A percentile compares a stretch with the other conserved stretches of the same genome.
Evolutionary conservation across 2,113 vertebrate species (phyloP).

Genomic region (Scytalopus superciliaris): DNA sequence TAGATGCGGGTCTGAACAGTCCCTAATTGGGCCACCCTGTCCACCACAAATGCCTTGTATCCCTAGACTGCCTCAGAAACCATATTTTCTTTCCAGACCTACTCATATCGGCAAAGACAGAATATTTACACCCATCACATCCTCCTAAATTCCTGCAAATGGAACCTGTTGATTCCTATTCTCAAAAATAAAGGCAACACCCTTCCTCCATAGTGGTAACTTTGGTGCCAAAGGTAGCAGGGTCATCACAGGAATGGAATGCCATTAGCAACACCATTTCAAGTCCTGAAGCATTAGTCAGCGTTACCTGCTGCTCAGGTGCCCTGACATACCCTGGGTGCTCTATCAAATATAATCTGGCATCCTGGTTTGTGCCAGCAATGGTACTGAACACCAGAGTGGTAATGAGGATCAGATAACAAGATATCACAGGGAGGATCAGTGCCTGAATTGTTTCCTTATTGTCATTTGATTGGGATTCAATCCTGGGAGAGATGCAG

Average conservation of each 20-base stretch:
- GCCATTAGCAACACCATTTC: background rate
- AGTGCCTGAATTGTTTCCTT: background rate
- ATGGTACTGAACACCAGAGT: background rate
- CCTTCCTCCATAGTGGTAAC: background rate
- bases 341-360: background rate
- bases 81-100: background rate
- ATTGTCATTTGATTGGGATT: background rate
- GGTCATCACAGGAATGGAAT: background rate
- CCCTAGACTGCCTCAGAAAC: background rate
- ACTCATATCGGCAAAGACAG: background rate
- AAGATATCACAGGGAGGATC: background rate
- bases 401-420: background rate
- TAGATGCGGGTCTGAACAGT: background rate
- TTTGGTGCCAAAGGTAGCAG: background rate
- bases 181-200: background rate
- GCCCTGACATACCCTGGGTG: background rate
- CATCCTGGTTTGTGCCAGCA: background rate
- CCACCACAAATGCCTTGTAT: background rate
- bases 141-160: background rate
- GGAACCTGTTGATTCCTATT: too few species aligned
- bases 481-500: background rate
- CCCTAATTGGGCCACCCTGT: background rate
- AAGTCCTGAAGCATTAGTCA: slow-evolving; percentile 26
- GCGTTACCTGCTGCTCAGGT: background rate
- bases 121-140: background rate